Conservation (phyloP, 2,888 invertebrate genomes). For the Andrena flavipes region DNA sequence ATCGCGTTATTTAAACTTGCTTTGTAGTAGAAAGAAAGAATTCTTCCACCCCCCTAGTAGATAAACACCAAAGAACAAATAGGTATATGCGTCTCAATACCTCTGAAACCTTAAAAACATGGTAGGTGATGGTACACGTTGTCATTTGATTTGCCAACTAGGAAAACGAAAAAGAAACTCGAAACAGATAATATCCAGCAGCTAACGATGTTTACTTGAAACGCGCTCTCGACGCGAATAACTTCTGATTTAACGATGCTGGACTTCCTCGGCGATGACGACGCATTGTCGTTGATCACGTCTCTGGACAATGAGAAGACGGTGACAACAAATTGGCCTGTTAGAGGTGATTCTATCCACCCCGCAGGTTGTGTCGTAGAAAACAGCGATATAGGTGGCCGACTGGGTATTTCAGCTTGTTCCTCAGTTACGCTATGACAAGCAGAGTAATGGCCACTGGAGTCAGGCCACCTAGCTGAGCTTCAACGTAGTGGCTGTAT, state of each 20-base stretch:
- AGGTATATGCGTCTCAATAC: too few species aligned
- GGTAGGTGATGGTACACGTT: too few species aligned
- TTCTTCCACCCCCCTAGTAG: too few species aligned
- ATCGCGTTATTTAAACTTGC: too few species aligned
- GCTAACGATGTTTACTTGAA: constrained; percentile 28
- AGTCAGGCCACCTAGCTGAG: constrained; percentile 27
- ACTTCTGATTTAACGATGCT: constrained; percentile 22
- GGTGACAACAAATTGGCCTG: constrained; percentile 65
- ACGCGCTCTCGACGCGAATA: neutral
- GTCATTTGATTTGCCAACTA: neutral
- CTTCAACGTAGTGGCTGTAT: constrained; percentile 62
- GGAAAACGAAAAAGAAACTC: neutral
- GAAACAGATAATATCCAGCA: neutral
- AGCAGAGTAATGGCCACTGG: constrained; percentile 72
- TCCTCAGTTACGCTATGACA: constrained; percentile 74
- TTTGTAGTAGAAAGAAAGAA: too few species aligned
- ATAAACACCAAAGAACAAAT: too few species aligned
- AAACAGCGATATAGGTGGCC: constrained; percentile 46
- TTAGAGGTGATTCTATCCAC: constrained; percentile 62
- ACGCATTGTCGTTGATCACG: constrained; percentile 14
- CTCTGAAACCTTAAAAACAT: too few species aligned
- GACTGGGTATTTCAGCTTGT: constrained; percentile 77
- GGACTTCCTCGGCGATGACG: constrained; percentile 19
- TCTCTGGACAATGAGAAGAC: neutral
- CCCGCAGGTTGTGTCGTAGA: constrained; percentile 21